Base-by-base conservation (phyloP, 2,113 vertebrate genomes). In the Silurus asotus region DNA sequence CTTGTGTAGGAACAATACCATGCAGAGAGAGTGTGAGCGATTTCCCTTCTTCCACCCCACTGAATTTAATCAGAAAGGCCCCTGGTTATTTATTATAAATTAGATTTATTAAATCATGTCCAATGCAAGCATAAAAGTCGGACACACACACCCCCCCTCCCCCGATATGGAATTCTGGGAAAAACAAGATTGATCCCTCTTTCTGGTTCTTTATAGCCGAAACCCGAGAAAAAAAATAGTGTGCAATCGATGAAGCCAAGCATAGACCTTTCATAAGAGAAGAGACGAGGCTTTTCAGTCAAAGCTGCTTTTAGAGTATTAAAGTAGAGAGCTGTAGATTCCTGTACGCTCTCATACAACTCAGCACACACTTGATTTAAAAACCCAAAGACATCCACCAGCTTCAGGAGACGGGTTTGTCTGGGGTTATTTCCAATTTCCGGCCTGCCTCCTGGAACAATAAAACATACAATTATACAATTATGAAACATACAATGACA, bases 241-340 rank as follows among this genome's bases (percentile, higher is more conserved):
- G 19, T 56, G 4, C 25, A 75, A 80, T 87, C 56, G 78, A 20
- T 87, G 64, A 80, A 80, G 14, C 25, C 8, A 8, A 79, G 77
- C 45, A 53, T 77, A 49, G 64, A 87, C 51, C 85, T 84, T 72
- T 83, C 62, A 83, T 48, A 70, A 28, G 25, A 65, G n/a, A 85
- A 61, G 23, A n/a, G 67, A 62, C 65, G 37, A 37, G 37, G 37
- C 37, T 37, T 37, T 56, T 55, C n/a, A 62, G 56, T 64, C 37
- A 87, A 84, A 87, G 76, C 76, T 75, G 87, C 28, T 81, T 84
- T 87, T 82, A 80, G 82, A 65, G 76, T 84, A 84, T 87, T 84
- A 87, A 87, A 87, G 84, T 55, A 84, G 87, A 87, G 25, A 72
- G 82, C 86, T 74, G 82, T 80, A 87, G 82, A 53, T 76, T 81